phyloP scores from a whole-genome alignment of 1,140 invertebrate genomes.

The Caligus rogercresseyi region DNA sequence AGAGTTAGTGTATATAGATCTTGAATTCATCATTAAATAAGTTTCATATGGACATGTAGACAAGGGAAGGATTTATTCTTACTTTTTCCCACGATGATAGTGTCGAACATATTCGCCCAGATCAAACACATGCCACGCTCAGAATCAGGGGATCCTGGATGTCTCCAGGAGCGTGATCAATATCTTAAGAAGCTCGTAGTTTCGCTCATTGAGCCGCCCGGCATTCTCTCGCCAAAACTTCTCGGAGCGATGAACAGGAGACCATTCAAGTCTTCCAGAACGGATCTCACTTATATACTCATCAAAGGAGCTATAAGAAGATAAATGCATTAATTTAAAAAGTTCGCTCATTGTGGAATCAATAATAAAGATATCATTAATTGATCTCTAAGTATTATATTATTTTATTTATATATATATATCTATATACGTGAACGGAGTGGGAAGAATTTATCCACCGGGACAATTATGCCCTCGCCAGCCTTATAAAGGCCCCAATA shows the following conservation, averaged over 20 bases:
- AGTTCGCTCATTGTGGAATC: not conserved
- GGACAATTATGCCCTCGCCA: too few species aligned
- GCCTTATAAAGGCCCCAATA: too few species aligned
- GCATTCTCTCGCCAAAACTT: conserved; percentile 99
- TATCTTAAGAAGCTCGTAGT: conserved; percentile 88
- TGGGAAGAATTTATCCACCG: too few species aligned
- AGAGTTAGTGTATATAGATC: too few species aligned
- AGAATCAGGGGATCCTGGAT: conserved; percentile 78
- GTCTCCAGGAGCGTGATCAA: conserved; percentile 75
- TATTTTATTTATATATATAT: too few species aligned
- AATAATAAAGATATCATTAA: too few species aligned
- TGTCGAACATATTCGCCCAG: conserved; percentile 97
- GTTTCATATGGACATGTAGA: too few species aligned
- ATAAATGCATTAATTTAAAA: conserved; percentile 1
- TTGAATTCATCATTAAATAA: too few species aligned
- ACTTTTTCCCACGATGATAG: conserved; percentile 97
- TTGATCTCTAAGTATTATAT: too few species aligned
- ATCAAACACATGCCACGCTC: conserved; percentile 92
- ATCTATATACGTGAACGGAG: too few species aligned
- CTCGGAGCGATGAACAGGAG: conserved; percentile 96
- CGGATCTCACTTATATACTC: conserved; percentile 94
- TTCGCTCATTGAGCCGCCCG: conserved; percentile 84
- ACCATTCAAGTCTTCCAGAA: conserved; percentile 94
- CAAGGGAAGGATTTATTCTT: conserved; percentile 33
- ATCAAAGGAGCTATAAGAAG: conserved; percentile 61